Conservation (phyloP, 2,888 invertebrate genomes). For the Drosophila formosana region DNA sequence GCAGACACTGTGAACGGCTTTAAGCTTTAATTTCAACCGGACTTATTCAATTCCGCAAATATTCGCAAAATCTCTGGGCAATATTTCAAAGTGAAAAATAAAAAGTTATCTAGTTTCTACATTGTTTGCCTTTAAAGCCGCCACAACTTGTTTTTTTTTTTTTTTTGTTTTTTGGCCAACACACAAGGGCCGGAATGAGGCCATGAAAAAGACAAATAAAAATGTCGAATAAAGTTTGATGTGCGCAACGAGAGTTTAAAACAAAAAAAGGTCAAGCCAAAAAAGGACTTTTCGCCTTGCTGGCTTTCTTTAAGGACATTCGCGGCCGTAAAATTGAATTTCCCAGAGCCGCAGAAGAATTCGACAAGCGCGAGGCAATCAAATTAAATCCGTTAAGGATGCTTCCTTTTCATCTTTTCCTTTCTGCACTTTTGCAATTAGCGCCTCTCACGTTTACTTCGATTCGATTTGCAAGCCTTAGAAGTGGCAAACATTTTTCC, state of each 20-base stretch:
- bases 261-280: slow-evolving; percentile 1
- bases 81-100: slow-evolving; percentile 13
- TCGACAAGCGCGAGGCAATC: slow-evolving; percentile 22
- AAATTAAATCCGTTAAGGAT: slow-evolving; percentile 37
- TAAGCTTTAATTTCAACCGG: slow-evolving; percentile 3
- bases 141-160: neutral
- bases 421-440: slow-evolving; percentile 42
- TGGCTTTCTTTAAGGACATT: slow-evolving; percentile 21
- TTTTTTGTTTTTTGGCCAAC: neutral
- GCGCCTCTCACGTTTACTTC: slow-evolving; percentile 32
- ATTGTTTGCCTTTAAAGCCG: slow-evolving; percentile 44
- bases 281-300: slow-evolving; percentile 34
- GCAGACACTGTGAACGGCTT: neutral
- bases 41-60: neutral
- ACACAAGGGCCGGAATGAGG: slow-evolving; percentile 27
- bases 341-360: slow-evolving; percentile 12
- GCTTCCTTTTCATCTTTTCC: slow-evolving; percentile 6
- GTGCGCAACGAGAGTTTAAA: slow-evolving; percentile 18
- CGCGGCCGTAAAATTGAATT: slow-evolving; percentile 45
- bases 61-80: neutral
- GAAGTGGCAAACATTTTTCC: slow-evolving; percentile 48
- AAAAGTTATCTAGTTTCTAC: slow-evolving; percentile 18
- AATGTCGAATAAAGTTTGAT: slow-evolving; percentile 50
- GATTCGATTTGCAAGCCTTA: slow-evolving; percentile 33
- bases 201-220: slow-evolving; percentile 40